phyloP scores from a whole-genome alignment of 1,140 invertebrate species.

The Episyrphus balteatus region DNA sequence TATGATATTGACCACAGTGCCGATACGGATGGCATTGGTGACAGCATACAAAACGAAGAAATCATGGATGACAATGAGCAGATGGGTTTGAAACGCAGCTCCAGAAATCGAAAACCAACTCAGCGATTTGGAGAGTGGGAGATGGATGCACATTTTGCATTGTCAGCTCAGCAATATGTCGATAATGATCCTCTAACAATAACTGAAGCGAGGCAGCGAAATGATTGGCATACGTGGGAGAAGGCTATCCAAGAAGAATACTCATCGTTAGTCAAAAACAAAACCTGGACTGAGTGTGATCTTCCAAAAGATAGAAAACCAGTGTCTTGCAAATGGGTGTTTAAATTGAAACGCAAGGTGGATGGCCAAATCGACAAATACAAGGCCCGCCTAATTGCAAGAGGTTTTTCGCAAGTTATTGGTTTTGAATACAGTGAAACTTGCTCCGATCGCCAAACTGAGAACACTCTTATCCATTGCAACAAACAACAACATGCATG shows the following conservation, averaged over 20 bases:
- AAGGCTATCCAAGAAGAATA: not conserved
- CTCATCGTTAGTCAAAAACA: not conserved
- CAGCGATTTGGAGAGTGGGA: no score
- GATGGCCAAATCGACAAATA: constrained; percentile 3
- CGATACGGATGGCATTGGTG: no score
- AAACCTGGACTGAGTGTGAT: not conserved
- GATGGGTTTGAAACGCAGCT: no score
- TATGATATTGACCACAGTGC: no score
- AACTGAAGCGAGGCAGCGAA: not conserved
- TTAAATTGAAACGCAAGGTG: constrained; percentile 7
- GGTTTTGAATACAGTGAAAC: constrained; percentile 19
- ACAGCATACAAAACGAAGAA: no score
- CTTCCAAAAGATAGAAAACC: not conserved
- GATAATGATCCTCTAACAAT: not conserved
- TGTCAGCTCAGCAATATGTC: not conserved
- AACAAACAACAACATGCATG: not conserved
- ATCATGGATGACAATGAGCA: no score
- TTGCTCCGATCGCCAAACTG: constrained; percentile 14
- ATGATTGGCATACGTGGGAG: not conserved
- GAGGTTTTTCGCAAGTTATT: constrained; percentile 27
- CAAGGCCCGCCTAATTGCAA: constrained; percentile 31
- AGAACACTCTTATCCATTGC: constrained; percentile 11
- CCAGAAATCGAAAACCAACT: no score
- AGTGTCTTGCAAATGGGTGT: not conserved
- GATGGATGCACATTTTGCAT: no score